Evolutionary conservation across 2,113 vertebrate genomes (phyloP).

Genomic region (Falco punctatus): DNA sequence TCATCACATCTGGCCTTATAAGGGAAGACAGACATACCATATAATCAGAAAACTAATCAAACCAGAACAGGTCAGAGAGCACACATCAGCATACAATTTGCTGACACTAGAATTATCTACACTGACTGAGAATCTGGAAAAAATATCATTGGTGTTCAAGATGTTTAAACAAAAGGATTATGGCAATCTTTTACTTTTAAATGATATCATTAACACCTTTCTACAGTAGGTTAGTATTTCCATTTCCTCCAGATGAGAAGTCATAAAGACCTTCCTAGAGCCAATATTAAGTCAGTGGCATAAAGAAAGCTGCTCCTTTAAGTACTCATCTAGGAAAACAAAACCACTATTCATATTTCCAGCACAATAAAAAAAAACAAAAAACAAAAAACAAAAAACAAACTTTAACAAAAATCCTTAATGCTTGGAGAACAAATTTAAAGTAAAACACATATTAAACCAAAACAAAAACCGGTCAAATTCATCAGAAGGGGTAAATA

Average conservation of each 20-base stretch:
- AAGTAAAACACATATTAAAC: background rate
- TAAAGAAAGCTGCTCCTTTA: background rate
- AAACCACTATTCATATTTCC: background rate
- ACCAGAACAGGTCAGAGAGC: background rate
- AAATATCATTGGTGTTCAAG: background rate
- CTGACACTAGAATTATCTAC: background rate
- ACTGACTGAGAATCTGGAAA: background rate
- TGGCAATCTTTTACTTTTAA: background rate
- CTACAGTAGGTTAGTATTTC: background rate
- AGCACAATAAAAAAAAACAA: background rate
- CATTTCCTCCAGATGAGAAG: background rate
- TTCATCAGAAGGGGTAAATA: background rate
- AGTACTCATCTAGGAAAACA: background rate
- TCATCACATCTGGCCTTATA: background rate
- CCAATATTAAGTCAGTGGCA: background rate
- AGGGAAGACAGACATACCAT: background rate
- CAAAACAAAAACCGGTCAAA: background rate
- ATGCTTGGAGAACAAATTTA: background rate
- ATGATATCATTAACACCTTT: background rate
- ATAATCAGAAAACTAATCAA: background rate
- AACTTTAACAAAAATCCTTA: background rate
- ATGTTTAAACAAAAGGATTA: background rate
- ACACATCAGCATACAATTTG: background rate
- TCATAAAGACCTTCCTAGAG: background rate
- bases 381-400: no score